Evolutionary conservation across 2,888 invertebrate genomes (phyloP).

Genomic region (Nasonia oneida): DNA sequence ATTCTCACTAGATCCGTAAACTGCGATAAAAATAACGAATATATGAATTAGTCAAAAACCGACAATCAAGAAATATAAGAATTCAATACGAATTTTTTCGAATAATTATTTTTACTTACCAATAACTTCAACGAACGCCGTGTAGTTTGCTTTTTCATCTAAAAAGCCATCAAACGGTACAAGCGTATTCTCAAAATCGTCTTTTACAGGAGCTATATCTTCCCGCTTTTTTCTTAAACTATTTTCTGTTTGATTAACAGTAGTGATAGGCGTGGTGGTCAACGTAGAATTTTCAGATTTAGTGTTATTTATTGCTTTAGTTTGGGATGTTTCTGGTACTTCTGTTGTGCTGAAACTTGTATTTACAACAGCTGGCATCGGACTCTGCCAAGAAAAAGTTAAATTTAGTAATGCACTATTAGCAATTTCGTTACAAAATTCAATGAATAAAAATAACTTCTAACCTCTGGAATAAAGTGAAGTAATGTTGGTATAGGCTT

Average conservation of each 20-base stretch:
- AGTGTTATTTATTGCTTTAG: constrained; percentile 28
- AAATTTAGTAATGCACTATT: background rate
- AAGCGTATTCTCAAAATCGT: constrained; percentile 70
- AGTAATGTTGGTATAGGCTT: constrained; percentile 72
- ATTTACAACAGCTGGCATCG: constrained; percentile 39
- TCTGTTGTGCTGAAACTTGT: constrained; percentile 20
- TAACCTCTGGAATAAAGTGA: constrained; percentile 72
- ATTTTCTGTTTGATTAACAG: constrained; percentile 55
- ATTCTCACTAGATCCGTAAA: constrained; percentile 79
- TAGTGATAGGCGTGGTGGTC: constrained; percentile 23
- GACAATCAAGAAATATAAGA: constrained; percentile 1
- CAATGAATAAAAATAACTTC: constrained; percentile 19
- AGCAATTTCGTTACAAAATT: background rate
- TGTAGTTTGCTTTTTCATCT: constrained; percentile 89
- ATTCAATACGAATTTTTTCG: background rate
- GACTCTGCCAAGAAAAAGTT: constrained; percentile 43
- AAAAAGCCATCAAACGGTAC: constrained; percentile 86
- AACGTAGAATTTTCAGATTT: constrained; percentile 28
- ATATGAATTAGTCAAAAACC: background rate
- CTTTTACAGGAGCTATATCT: constrained; percentile 71
- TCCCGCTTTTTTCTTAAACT: constrained; percentile 69
- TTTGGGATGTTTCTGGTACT: constrained; percentile 47
- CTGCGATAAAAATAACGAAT: constrained; percentile 71
- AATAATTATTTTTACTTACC: constrained; percentile 80
- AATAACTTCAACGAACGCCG: constrained; percentile 91